These are phyloP conservation scores for Ostrea denselamellosa DNA, from an alignment of 1,140 invertebrate species.

Conservation along the genomic window DNA sequence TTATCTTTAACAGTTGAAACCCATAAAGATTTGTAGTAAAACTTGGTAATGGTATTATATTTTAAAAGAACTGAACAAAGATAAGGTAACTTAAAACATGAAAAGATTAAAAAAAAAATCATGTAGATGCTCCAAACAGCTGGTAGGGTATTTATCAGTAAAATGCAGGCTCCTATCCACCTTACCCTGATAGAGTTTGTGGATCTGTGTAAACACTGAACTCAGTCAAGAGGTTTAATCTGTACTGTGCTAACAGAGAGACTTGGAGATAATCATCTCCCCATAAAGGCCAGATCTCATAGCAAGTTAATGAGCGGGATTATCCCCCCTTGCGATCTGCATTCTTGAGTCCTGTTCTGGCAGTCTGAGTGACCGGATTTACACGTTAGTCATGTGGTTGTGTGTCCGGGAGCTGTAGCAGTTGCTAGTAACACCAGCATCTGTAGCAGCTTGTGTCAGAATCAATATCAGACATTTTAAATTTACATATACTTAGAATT, in stretches of 20 bases:
- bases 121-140: neutral
- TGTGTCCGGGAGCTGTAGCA: neutral
- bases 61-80: neutral
- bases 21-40: neutral
- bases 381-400: neutral
- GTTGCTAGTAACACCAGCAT: neutral
- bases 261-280: neutral
- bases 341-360: neutral
- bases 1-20: neutral
- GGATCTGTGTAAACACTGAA: constrained; percentile 4
- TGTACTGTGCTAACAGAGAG: constrained; percentile 1
- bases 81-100: neutral
- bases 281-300: neutral
- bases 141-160: neutral
- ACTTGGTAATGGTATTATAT: neutral
- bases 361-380: neutral
- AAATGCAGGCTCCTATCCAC: neutral
- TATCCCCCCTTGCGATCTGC: constrained; percentile 14
- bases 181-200: neutral
- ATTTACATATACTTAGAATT: too few relatives aligned
- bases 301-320: neutral
- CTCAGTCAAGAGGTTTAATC: neutral
- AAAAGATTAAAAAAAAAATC: neutral
- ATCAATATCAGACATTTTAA: too few relatives aligned
- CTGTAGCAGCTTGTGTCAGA: neutral